Evolutionary conservation across 2,888 invertebrate genomes (phyloP).

Genomic region (Lissocephala sabroskyi): DNA sequence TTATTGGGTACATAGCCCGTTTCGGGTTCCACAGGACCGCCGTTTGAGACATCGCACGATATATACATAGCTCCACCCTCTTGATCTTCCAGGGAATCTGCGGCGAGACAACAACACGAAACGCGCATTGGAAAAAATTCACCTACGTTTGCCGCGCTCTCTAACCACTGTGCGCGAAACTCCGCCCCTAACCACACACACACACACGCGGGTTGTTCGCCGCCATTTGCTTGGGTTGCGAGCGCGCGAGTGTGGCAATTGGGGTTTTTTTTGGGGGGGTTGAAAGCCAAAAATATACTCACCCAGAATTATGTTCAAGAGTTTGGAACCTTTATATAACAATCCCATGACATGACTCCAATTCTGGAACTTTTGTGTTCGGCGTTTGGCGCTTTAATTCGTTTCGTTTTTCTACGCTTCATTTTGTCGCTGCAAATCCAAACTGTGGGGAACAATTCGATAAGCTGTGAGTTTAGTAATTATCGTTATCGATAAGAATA

Average conservation of each 20-base stretch:
- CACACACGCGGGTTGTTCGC: neutral
- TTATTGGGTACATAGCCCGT: slow-evolving; percentile 73
- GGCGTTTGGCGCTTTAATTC: slow-evolving; percentile 45
- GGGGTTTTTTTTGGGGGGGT: neutral
- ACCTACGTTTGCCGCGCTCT: slow-evolving; percentile 4
- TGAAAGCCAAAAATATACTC: slow-evolving; percentile 34
- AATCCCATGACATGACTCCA: slow-evolving; percentile 73
- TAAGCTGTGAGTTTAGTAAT: too few relatives aligned
- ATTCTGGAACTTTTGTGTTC: slow-evolving; percentile 43
- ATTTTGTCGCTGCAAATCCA: slow-evolving; percentile 62
- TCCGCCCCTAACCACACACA: slow-evolving; percentile 40
- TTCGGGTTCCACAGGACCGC: slow-evolving; percentile 73
- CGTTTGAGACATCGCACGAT: slow-evolving; percentile 73
- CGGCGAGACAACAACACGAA: slow-evolving; percentile 31
- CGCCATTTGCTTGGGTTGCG: neutral
- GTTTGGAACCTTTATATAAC: slow-evolving; percentile 73
- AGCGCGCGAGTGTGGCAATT: neutral
- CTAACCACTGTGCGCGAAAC: slow-evolving; percentile 52
- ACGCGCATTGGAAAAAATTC: slow-evolving; percentile 20
- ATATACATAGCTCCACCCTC: slow-evolving; percentile 74
- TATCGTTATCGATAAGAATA: too few relatives aligned
- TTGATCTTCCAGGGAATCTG: slow-evolving; percentile 73
- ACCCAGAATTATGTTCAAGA: slow-evolving; percentile 73
- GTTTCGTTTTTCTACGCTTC: slow-evolving; percentile 69
- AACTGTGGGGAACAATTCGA: slow-evolving; percentile 46